Evolutionary conservation across 2,113 vertebrate species (phyloP), one percentile per base, ranked within the genome.

Genomic region (Nymphicus hollandicus): DNA sequence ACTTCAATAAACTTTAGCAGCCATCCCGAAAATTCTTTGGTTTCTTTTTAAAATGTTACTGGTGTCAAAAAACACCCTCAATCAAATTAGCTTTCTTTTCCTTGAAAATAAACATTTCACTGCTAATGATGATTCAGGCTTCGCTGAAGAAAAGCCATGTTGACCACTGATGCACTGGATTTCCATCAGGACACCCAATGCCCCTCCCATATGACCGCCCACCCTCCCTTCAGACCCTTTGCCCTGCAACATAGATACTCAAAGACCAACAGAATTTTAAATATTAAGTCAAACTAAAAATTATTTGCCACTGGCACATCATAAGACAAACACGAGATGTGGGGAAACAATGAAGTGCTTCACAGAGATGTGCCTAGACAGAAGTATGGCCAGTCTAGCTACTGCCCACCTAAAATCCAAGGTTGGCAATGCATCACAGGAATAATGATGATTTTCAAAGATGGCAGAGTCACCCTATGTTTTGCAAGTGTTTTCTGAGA

Each of bases 31-130:
- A 76, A 86, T 31, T 71, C 37, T 28, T 49, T 77, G 58, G 43
- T 95, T 96, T 88, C 56, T 76, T 96, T 96, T 96, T 85, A 23
- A 96, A 97, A 91, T 83, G 78, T 79, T 71, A 79, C n/a, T 77
- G 81, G 33, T 73, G n/a, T 66, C 80, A 49, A 65, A 91, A 95
- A 91, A 86, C 81, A 55, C 29, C 20, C 15, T 60, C 27, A 92
- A 69, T 81, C 91, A 94, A 88, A 94, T 72, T 27, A 64, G 17
- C 2, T 94, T 76, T 94, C 72, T 92, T 93, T 35, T 80, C 61
- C 69, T 29, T 81, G n/a, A 81, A 91, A 89, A 70, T 3, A 87
- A 39, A 66, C 11, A 80, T 35, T 88, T 84, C 14, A 79, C 46
- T 11, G 63, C 88, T 56, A 55, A 56, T 2, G 72, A 46, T 61